phyloP scores from a whole-genome alignment of 2,113 vertebrate species.

The Capreolus pygargus region DNA sequence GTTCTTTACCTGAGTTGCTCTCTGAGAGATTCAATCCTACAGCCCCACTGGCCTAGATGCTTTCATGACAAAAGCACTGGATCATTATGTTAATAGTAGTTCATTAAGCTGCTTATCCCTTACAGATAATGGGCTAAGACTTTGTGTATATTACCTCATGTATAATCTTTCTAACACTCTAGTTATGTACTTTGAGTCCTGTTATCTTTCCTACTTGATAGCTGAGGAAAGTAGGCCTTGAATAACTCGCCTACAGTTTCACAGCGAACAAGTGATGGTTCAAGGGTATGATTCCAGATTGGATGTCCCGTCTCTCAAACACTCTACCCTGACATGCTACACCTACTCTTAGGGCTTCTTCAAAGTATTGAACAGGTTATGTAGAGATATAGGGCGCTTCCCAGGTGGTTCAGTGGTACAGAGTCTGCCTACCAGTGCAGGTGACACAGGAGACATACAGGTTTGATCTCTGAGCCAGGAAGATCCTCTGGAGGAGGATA shows the following conservation, averaged over 20 bases:
- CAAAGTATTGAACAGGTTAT: not conserved
- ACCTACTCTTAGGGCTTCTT: not conserved
- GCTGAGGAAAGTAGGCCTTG: not conserved
- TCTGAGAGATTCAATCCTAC: not conserved
- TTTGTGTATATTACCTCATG: not conserved
- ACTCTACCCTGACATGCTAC: not conserved
- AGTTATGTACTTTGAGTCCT: not conserved
- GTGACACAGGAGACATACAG: too few species aligned
- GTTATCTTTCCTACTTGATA: conserved; percentile 4
- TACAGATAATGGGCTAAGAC: not conserved
- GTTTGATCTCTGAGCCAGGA: not conserved
- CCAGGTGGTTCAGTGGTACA: not conserved
- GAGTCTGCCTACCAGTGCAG: not conserved
- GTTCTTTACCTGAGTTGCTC: not conserved
- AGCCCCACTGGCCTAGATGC: not conserved
- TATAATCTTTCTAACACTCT: not conserved
- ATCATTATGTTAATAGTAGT: not conserved
- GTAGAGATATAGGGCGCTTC: not conserved
- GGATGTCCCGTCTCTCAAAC: not conserved
- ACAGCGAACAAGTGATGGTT: not conserved
- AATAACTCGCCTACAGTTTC: not conserved
- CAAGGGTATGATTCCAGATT: not conserved
- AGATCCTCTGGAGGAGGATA: not conserved
- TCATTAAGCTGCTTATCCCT: not conserved
- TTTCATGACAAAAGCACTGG: not conserved